Percentiles rank a stretch among this genome's conserved stretches.
Evolutionary conservation across 2,888 invertebrate species (phyloP).

Genomic region (Rhingia rostrata): DNA sequence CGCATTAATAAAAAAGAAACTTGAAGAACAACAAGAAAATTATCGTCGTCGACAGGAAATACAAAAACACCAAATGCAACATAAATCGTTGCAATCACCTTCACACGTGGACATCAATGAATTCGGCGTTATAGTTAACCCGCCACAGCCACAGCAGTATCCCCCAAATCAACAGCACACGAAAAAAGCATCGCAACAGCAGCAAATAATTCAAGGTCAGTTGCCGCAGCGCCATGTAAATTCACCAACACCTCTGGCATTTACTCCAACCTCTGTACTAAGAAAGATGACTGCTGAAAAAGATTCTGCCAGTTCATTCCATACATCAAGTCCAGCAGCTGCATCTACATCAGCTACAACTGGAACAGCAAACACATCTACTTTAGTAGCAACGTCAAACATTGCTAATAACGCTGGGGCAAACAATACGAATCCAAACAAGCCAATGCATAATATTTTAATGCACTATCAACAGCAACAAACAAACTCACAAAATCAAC

Average conservation of each 20-base stretch:
- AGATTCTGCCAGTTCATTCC: constrained; percentile 82
- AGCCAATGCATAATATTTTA: constrained; percentile 60
- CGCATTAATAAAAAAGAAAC: constrained; percentile 93
- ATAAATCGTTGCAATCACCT: constrained; percentile 50
- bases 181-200: constrained; percentile 59
- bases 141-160: constrained; percentile 66
- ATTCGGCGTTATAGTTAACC: constrained; percentile 25
- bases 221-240: constrained; percentile 78
- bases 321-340: constrained; percentile 50
- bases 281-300: constrained; percentile 97
- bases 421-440: constrained; percentile 76
- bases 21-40: constrained; percentile 94
- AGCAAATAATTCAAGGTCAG: constrained; percentile 75
- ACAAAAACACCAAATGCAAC: constrained; percentile 75
- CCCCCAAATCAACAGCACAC: constrained; percentile 62
- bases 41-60: constrained; percentile 91
- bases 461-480: constrained; percentile 75
- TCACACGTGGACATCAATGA: constrained; percentile 37
- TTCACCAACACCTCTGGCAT: constrained; percentile 90
- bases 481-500: constrained; percentile 75
- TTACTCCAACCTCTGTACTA: constrained; percentile 96
- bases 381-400: constrained; percentile 75
- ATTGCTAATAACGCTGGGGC: constrained; percentile 75
- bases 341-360: constrained; percentile 60
- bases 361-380: constrained; percentile 74